These are phyloP conservation scores for Polypedilum vanderplanki DNA, from an alignment of 1,140 invertebrate species.

Conservation along the genomic window DNA sequence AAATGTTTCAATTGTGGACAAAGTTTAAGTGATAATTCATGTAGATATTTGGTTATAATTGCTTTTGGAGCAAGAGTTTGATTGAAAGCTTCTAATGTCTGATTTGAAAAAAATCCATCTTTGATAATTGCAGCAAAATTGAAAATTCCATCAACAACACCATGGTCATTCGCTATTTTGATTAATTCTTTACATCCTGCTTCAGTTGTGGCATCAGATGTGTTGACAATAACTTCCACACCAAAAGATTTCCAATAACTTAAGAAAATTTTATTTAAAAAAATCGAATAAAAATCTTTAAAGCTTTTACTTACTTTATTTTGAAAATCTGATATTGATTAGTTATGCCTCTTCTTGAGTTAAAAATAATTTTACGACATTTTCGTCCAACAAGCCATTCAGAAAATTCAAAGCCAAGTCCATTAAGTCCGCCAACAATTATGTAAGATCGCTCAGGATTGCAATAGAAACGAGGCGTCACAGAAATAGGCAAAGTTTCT, in stretches of 20 bases:
- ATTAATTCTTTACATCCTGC: conserved; percentile 50
- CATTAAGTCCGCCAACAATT: conserved; percentile 65
- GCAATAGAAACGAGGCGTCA: background rate
- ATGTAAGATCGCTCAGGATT: conserved; percentile 43
- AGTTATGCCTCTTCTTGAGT: conserved; percentile 61
- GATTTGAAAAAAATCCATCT: conserved; percentile 46
- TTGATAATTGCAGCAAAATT: conserved; percentile 60
- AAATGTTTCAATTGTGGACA: conserved; percentile 50
- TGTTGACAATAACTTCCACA: conserved; percentile 53
- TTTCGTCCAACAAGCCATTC: conserved; percentile 75
- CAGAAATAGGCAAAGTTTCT: conserved; percentile 43
- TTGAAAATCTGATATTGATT: conserved; percentile 65
- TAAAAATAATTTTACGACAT: conserved; percentile 63
- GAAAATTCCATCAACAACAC: conserved; percentile 63
- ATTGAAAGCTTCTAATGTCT: conserved; percentile 45
- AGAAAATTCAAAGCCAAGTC: conserved; percentile 76
- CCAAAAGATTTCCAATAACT: conserved; percentile 53
- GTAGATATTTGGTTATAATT: conserved; percentile 44
- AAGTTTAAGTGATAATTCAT: conserved; percentile 45
- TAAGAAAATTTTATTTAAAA: conserved; percentile 31
- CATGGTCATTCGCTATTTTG: conserved; percentile 48
- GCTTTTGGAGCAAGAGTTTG: conserved; percentile 46
- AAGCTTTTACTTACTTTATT: conserved; percentile 35
- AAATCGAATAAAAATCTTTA: background rate
- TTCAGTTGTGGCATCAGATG: conserved; percentile 44